These are phyloP conservation scores for Piezodorus guildinii DNA, from an alignment of 1,140 invertebrate genomes.

Conservation along the genomic window DNA sequence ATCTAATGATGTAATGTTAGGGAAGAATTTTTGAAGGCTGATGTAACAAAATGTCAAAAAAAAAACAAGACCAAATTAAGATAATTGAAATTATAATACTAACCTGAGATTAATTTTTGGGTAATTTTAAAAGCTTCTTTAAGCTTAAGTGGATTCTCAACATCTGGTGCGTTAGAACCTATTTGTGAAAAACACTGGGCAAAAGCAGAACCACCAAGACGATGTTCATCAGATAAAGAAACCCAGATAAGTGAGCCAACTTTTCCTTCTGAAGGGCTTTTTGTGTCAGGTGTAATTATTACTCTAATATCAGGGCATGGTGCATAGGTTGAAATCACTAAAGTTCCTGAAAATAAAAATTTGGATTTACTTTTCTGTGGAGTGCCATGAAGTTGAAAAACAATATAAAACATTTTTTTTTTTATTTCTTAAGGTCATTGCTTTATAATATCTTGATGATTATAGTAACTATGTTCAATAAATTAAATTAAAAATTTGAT, in stretches of 20 bases:
- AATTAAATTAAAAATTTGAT: too few relatives aligned
- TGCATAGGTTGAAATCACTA: constrained; percentile 91
- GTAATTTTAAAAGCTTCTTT: constrained; percentile 66
- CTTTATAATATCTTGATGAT: too few relatives aligned
- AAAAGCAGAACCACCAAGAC: constrained; percentile 82
- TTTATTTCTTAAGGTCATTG: too few relatives aligned
- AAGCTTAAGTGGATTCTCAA: constrained; percentile 55
- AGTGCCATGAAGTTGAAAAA: too few relatives aligned
- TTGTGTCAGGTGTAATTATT: constrained; percentile 80
- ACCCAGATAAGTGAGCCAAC: constrained; percentile 53
- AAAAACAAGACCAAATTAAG: too few relatives aligned
- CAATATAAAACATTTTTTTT: too few relatives aligned
- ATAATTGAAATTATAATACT: constrained; percentile 19
- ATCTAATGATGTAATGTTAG: too few relatives aligned
- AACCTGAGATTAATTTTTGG: constrained; percentile 69
- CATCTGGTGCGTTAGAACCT: constrained; percentile 67
- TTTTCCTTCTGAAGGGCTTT: constrained; percentile 44
- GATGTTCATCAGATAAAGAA: constrained; percentile 48
- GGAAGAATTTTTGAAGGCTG: too few relatives aligned
- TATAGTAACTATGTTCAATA: too few relatives aligned
- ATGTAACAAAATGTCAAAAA: too few relatives aligned
- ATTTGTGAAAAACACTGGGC: constrained; percentile 83
- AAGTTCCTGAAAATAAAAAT: constrained; percentile 45
- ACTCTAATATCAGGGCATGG: constrained; percentile 78
- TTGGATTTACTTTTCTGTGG: too few relatives aligned